Evolutionary conservation across 2,888 invertebrate species (phyloP), one percentile per base, ranked within the genome.

Genomic region (Drosophila siamana): DNA sequence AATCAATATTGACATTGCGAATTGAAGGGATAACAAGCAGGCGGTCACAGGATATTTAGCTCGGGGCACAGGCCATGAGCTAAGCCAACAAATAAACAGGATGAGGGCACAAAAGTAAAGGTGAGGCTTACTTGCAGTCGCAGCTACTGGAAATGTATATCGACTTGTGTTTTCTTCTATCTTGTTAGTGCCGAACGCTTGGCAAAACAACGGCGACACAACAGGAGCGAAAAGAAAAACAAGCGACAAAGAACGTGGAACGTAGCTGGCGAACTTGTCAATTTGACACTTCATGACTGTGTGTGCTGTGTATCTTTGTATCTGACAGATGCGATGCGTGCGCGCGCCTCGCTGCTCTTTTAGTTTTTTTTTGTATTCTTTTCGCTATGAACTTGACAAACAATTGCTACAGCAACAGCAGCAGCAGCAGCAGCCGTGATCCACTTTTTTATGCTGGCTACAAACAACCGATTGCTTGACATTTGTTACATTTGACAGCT

Each of bases 401-500:
- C 88, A 88, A 86, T 82, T 81, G 86, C 66, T 51, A 60, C 36
- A 19, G 59, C 55, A 36, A 16, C 47, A 48, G n/a, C 24, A 56
- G 24, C 57, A 46, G 8, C 30, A 59, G 59, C 61, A 51, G 30
- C 69, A 82, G 66, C 69, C 75, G 44, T 82, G 80, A 69, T 80
- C 86, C 80, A 80, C 60, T 83, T 81, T 75, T 74, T 80, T 70
- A 52, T 62, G 51, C 41, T 55, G 43, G 24, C 36, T 57, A 41
- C 52, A 15, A 47, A 36, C 68, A 40, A 63, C 54, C 70, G 69
- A 68, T 84, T 72, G 74, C 68, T 76, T 86, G 86, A 86, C 87
- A 86, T 86, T 86, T 86, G 86, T 86, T 86, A 88, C 80, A 88
- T 88, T 88, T 86, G 86, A 86, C 86, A 86, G 87, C 81, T 81